Conservation (phyloP, 2,113 vertebrate genomes). For the Amblyopsis rosae region DNA sequence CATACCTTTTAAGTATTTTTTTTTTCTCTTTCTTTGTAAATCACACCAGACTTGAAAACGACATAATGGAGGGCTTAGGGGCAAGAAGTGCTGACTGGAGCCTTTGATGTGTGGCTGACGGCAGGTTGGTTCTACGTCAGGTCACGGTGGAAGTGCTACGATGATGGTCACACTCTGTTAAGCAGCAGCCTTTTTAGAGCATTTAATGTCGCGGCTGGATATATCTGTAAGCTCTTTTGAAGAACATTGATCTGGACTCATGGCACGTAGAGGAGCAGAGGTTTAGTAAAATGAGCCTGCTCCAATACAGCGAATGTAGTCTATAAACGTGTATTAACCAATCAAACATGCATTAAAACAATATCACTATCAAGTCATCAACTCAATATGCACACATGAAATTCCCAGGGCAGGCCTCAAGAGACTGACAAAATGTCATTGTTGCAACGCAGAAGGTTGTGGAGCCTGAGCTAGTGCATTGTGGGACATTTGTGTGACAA, state of each 20-base stretch:
- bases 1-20: background rate
- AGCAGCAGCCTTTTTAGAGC: slow-evolving; percentile 44
- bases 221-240: slow-evolving; percentile 58
- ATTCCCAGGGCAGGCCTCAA: too few species aligned
- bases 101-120: slow-evolving; percentile 48
- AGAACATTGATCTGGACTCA: slow-evolving; percentile 44
- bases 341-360: too few species aligned
- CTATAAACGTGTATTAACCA: too few species aligned
- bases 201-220: slow-evolving; percentile 47
- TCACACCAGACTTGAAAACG: slow-evolving; percentile 36
- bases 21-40: slow-evolving; percentile 21
- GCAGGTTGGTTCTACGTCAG: slow-evolving; percentile 27
- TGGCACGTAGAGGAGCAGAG: slow-evolving; percentile 32
- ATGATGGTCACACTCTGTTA: slow-evolving; percentile 53
- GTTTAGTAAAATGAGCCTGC: slow-evolving; percentile 6
- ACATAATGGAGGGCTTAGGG: slow-evolving; percentile 41
- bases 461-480: slow-evolving; percentile 22
- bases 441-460: too few species aligned
- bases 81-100: slow-evolving; percentile 50
- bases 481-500: slow-evolving; percentile 5
- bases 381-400: too few species aligned
- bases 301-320: background rate
- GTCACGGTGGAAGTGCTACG: slow-evolving; percentile 48
- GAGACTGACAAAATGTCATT: too few species aligned
- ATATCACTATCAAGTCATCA: too few species aligned